Percentiles rank a stretch among this genome's conserved stretches.
These are phyloP conservation scores for Ophioninae sp. DNA, from an alignment of 2,888 invertebrate genomes.

Conservation along the genomic window DNA sequence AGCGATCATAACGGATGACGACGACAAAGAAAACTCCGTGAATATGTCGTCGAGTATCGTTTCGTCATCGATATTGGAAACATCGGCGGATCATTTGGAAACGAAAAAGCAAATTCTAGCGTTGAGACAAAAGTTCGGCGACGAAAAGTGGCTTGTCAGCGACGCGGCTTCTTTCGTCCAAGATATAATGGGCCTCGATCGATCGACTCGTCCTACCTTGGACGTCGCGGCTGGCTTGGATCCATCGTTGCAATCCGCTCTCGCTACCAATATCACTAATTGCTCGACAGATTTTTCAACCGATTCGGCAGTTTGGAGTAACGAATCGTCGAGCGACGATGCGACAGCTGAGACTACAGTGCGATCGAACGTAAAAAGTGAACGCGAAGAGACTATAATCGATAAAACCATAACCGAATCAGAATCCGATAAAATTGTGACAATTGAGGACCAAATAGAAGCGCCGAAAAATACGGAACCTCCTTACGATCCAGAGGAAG, in stretches of 20 bases:
- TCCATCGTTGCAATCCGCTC: constrained; percentile 11
- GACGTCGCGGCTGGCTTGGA: constrained; percentile 67
- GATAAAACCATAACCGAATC: constrained; percentile 72
- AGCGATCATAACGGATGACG: constrained; percentile 81
- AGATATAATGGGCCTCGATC: constrained; percentile 83
- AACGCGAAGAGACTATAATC: constrained; percentile 58
- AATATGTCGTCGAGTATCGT: constrained; percentile 69
- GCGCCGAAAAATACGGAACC: constrained; percentile 44
- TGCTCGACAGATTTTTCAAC: constrained; percentile 11
- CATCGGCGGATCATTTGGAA: constrained; percentile 82
- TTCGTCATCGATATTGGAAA: constrained; percentile 71
- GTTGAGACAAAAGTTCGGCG: constrained; percentile 83
- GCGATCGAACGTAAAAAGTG: constrained; percentile 31
- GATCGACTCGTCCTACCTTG: constrained; percentile 65
- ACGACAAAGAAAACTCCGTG: constrained; percentile 74
- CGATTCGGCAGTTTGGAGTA: constrained; percentile 26
- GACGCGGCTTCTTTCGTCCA: constrained; percentile 82
- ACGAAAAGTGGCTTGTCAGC: constrained; percentile 84
- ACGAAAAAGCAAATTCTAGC: constrained; percentile 84
- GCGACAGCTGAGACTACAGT: constrained; percentile 13
- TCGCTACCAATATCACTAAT: constrained; percentile 15
- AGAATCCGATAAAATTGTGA: constrained; percentile 53
- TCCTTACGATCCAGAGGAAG: constrained; percentile 73
- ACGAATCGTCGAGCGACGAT: constrained; percentile 33
- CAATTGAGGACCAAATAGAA: constrained; percentile 21